A percentile compares a stretch with the other conserved stretches of the same genome.
Conservation (phyloP, 1,140 invertebrate species). For the Diabrotica virgifera region DNA sequence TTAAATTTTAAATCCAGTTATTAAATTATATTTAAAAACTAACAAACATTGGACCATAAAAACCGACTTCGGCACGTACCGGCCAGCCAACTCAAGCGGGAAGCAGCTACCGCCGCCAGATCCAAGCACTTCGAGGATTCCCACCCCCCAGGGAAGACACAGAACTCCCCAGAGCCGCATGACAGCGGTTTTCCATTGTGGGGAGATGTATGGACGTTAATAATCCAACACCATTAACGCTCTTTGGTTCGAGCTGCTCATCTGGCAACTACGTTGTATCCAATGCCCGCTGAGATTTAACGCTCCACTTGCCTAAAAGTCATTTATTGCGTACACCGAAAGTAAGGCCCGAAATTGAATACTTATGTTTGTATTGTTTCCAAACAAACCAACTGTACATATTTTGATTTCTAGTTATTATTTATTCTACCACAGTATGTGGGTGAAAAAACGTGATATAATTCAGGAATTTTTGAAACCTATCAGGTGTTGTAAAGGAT, state of each 20-base stretch:
- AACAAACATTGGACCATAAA: neutral
- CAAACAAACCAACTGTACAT: no score
- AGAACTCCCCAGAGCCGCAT: constrained; percentile 27
- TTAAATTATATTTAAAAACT: no score
- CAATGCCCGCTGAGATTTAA: constrained; percentile 40
- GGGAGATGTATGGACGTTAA: constrained; percentile 41
- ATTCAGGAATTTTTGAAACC: no score
- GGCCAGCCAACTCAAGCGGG: no score
- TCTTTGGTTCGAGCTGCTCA: constrained; percentile 27
- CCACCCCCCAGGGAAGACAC: constrained; percentile 15
- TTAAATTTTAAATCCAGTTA: no score
- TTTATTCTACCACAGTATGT: no score
- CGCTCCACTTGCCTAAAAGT: constrained; percentile 24
- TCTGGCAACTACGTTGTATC: constrained; percentile 24
- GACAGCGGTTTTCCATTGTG: constrained; percentile 42
- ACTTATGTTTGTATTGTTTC: no score
- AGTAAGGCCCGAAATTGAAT: no score
- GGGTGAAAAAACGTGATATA: no score
- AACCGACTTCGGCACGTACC: neutral
- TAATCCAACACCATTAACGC: constrained; percentile 44
- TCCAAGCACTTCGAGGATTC: neutral
- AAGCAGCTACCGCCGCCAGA: neutral
- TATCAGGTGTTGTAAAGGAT: no score
- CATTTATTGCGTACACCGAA: no score
- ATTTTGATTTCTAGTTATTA: no score